Percentiles rank a stretch among this genome's conserved stretches.
phyloP scores from a whole-genome alignment of 2,888 invertebrate genomes.

The Tyria jacobaeae region DNA sequence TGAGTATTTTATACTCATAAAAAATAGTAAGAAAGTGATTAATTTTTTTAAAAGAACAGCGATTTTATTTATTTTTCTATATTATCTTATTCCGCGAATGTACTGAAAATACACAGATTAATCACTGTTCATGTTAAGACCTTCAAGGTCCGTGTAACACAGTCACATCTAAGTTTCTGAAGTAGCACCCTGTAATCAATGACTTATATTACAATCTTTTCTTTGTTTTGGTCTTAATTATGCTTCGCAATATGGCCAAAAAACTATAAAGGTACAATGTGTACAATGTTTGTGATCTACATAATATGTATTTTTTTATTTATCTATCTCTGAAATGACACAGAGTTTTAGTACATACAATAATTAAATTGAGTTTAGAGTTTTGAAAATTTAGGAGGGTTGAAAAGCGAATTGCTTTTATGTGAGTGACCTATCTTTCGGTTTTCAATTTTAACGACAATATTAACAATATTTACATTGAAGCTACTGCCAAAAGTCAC shows the following conservation, averaged over 20 bases:
- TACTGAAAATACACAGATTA: constrained; percentile 26
- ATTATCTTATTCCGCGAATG: constrained; percentile 19
- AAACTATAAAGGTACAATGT: too few species aligned
- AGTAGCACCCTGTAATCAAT: too few species aligned
- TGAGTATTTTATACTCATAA: too few species aligned
- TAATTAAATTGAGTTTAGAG: not conserved
- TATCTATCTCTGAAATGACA: not conserved
- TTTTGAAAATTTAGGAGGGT: not conserved
- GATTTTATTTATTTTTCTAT: not conserved
- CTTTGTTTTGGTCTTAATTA: too few species aligned
- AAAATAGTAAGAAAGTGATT: too few species aligned
- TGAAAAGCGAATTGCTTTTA: not conserved
- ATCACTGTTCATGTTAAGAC: constrained; percentile 26
- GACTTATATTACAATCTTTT: too few species aligned
- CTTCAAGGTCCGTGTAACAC: constrained; percentile 26
- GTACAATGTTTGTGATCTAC: too few species aligned
- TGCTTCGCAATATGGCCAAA: too few species aligned
- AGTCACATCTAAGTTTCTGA: constrained; percentile 11
- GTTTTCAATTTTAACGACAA: not conserved
- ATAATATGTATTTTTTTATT: too few species aligned
- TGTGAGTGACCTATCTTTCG: not conserved
- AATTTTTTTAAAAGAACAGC: not conserved
- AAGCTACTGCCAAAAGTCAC: not conserved
- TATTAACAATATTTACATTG: not conserved
- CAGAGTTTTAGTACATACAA: not conserved